These are phyloP conservation scores for Himalopsyche kuldschensis DNA, from an alignment of 2,888 invertebrate species.

Conservation along the genomic window DNA sequence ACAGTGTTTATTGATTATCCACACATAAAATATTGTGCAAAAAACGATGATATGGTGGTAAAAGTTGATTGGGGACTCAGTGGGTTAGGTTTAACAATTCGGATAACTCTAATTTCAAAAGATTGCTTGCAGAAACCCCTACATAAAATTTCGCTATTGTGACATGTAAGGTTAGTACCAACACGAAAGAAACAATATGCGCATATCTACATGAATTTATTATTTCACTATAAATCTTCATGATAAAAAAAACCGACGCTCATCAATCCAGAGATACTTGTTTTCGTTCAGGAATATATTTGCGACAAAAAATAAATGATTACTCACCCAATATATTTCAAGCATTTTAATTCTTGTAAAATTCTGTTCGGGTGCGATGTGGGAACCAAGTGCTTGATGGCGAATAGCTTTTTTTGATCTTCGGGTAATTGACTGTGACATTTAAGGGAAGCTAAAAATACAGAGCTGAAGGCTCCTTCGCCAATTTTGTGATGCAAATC, in stretches of 20 bases:
- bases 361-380: conserved; percentile 83
- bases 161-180: not conserved
- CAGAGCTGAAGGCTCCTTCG: conserved; percentile 86
- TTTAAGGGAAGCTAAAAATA: conserved; percentile 74
- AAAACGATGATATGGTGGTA: too few relatives aligned
- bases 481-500: conserved; percentile 73
- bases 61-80: not conserved
- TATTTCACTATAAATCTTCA: too few relatives aligned
- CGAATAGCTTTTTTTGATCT: conserved; percentile 65
- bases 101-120: too few relatives aligned
- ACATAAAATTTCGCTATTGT: not conserved
- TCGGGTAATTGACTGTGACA: conserved; percentile 49
- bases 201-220: too few relatives aligned
- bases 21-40: too few relatives aligned
- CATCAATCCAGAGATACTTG: too few relatives aligned
- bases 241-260: too few relatives aligned
- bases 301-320: not conserved
- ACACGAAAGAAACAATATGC: not conserved
- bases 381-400: conserved; percentile 85
- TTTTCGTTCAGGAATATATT: too few relatives aligned
- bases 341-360: conserved; percentile 77
- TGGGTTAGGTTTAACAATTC: not conserved
- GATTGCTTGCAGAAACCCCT: not conserved
- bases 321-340: conserved; percentile 73
- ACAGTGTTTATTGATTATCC: too few relatives aligned